Conservation (phyloP, 2,797 vertebrate genomes). For the Champsocephalus gunnari region DNA sequence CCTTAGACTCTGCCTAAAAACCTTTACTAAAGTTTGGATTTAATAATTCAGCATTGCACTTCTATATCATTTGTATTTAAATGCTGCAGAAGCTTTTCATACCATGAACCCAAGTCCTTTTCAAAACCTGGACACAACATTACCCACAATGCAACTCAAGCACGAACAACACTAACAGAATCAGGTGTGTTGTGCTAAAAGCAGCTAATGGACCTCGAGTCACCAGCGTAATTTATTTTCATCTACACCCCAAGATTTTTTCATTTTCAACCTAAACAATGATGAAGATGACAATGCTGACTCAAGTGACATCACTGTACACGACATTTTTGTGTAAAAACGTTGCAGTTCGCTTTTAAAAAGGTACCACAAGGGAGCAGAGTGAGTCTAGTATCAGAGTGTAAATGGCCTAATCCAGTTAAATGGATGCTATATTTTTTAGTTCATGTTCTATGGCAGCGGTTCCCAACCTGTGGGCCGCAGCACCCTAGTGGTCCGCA, state of each 20-base stretch:
- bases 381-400: conserved; percentile 15
- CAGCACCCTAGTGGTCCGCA: too few relatives aligned
- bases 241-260: too few relatives aligned
- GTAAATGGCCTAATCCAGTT: not conserved
- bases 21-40: not conserved
- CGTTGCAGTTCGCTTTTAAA: not conserved
- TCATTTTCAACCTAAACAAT: not conserved
- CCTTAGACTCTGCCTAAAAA: not conserved
- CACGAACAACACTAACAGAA: not conserved
- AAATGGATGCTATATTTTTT: not conserved
- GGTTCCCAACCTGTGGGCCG: too few relatives aligned
- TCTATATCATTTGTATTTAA: not conserved
- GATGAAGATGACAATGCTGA: too few relatives aligned
- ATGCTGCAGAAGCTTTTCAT: not conserved
- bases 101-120: not conserved
- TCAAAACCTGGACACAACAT: not conserved
- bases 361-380: conserved; percentile 54
- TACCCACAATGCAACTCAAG: not conserved
- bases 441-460: conserved; percentile 21
- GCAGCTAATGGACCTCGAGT: not conserved
- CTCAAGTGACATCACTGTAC: too few relatives aligned
- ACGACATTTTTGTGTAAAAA: not conserved
- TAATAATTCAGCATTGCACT: not conserved
- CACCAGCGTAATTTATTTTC: too few relatives aligned
- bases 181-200: not conserved